Percentiles rank a stretch among this genome's conserved stretches.
Conservation (phyloP, 2,113 vertebrate species). For the Alaudala cheleensis region DNA sequence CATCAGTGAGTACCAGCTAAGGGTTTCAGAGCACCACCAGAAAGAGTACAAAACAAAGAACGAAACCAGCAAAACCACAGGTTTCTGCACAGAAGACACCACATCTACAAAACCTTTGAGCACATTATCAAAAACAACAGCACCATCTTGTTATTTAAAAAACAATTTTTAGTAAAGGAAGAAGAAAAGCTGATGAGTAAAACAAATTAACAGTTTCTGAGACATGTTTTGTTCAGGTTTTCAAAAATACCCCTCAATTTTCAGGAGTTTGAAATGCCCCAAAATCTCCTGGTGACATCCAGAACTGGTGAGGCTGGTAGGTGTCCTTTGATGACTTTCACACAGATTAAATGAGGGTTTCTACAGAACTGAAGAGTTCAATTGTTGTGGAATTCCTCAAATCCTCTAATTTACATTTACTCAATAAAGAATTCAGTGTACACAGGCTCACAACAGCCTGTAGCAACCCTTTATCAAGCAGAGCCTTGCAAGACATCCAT, state of each 20-base stretch:
- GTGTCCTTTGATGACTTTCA: slow-evolving; percentile 28
- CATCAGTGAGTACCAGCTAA: neutral
- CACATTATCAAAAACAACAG: neutral
- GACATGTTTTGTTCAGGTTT: neutral
- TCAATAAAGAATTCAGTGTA: slow-evolving; percentile 27
- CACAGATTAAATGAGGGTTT: neutral
- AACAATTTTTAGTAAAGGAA: neutral
- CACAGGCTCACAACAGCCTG: slow-evolving; percentile 14
- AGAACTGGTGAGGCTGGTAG: neutral
- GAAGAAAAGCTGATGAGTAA: neutral
- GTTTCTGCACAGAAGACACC: neutral
- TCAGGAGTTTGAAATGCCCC: neutral
- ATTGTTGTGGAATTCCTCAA: slow-evolving; percentile 37
- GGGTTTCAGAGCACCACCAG: neutral
- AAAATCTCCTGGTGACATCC: neutral
- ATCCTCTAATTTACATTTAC: slow-evolving; percentile 40
- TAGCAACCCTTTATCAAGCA: neutral
- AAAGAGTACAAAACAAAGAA: neutral
- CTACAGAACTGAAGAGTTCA: slow-evolving; percentile 7
- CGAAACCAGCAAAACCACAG: neutral
- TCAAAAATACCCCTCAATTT: neutral
- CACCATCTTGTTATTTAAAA: neutral
- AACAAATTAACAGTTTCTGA: neutral
- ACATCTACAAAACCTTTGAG: neutral
- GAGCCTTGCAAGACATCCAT: neutral